Base-by-base conservation (phyloP, 2,888 invertebrate genomes). In the Acanthosoma haemorrhoidale region DNA sequence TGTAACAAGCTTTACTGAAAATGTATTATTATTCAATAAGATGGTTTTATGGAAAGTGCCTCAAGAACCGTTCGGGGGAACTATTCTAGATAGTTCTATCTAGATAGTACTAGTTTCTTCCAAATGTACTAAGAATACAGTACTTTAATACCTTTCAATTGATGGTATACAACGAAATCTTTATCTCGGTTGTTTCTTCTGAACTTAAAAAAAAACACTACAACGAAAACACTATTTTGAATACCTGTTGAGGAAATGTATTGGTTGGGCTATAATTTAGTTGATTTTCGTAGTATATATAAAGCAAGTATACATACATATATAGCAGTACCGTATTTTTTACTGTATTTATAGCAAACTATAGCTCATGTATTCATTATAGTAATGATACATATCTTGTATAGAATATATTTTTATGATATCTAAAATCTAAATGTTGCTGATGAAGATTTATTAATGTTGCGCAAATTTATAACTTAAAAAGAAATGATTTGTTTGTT, bases 301-400 rank as follows among this genome's bases (percentile, higher is more conserved):
- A n/a, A n/a, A n/a, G n/a, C n/a, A n/a, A 51, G n/a, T 51, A 51
- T 21, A 51, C 51, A 25, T 51, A 51, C 51, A 51, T 51, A 51
- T 51, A 51, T 21, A 36, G 34, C 32, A 21, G 13, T 21, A 21
- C 38, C 34, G 32, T 61, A 61, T 61, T 61, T 61, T 61, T 38
- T 34, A 61, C 16, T 61, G 61, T 61, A 61, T 4, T n/a, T 29
- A 64, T 64, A 41, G 38, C 16, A 64, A 51, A 29, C 31, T 29
- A 32, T 64, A 64, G 64, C 64, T 64, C 64, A 36, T 64, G 64
- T 64, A 64, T 39, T 64, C 64, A 64, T 64, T 64, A 64, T 64
- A 64, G 64, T 39, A 64, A 67, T 57, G 57, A 67, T 57, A 67
- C 67, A 67, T 67, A 67, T 67, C 67, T 43, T 67, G 67, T 67